Evolutionary conservation across 1,140 invertebrate genomes (phyloP), one percentile per base, ranked within the genome.

Genomic region (Aricia agestis): DNA sequence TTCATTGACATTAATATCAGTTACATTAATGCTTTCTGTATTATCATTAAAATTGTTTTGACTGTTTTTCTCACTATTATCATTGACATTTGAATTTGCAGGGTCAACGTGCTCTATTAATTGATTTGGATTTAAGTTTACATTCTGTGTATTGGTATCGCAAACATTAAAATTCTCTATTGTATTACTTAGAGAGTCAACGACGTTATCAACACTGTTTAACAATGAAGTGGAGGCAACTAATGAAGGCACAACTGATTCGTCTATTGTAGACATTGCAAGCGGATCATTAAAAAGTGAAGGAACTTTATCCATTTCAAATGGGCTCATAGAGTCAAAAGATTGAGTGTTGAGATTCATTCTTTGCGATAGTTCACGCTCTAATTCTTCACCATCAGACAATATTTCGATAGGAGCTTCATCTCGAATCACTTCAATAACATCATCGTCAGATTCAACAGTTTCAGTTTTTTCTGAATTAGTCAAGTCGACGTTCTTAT

Each of bases 401-500:
- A 91, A 65, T 75, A 91, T 90, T 80, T 89, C 87, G 32, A 91
- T 91, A 1, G 89, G 89, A 7, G 87, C 86, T 73, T 91, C 89
- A 67, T 90, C 89, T 76, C 86, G 81, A 36, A 89, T 82, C 17
- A 91, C 89, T 81, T 91, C 89, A 68, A 91, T 90, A 7, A 90
- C 87, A 67, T 91, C 89, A 77, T 91, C 89, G 71, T 91, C 89
- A 18, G 89, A 91, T n/a, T 74, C 78, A 65, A 82, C 78, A 17
- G 82, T 78, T 65, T 75, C 17, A 69, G 73, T 45, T 31, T 74
- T 67, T 73, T 78, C 68, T n/a, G 79, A 76, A 2, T 63, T 19
- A 25, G 72, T 74, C 6, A 82, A 71, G 36, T 70, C 78, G 59
- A 65, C 15, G 18, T 63, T 66, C 42, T 73, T 63, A 41, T 63